Evolutionary conservation across 2,113 vertebrate species (phyloP).

Genomic region (Forbesichthys agassizii): DNA sequence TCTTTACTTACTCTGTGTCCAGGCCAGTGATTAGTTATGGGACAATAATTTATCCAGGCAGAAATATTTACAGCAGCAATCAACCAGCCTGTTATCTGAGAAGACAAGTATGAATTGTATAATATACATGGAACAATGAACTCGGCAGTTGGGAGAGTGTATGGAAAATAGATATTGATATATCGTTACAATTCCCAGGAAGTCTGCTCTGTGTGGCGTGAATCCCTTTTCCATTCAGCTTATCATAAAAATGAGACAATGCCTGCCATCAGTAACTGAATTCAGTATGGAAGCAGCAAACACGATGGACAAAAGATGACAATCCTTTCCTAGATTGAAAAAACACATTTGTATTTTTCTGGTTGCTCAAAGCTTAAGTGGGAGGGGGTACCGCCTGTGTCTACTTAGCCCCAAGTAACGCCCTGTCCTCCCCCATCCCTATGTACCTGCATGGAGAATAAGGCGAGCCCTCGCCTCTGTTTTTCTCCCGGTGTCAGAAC

Average conservation of each 20-base stretch:
- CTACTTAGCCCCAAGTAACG: conserved; percentile 50
- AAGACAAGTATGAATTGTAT: neutral
- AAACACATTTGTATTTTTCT: conserved; percentile 14
- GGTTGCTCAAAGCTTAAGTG: conserved; percentile 18
- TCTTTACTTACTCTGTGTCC: neutral
- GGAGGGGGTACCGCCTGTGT: conserved; percentile 18
- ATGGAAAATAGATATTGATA: neutral
- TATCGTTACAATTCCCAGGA: neutral
- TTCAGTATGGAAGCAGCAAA: neutral
- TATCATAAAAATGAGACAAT: neutral
- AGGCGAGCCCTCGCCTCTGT: conserved; percentile 87
- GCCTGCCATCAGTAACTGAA: neutral
- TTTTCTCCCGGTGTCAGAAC: conserved; percentile 88
- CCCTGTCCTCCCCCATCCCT: conserved; percentile 2
- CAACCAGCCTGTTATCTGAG: conserved; percentile 19
- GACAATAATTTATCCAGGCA: neutral
- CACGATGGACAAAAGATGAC: neutral
- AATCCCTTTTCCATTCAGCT: neutral
- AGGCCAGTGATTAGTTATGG: too few relatives aligned
- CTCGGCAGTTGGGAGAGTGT: neutral
- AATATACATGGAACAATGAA: neutral
- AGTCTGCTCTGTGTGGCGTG: neutral
- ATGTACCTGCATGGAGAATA: conserved; percentile 85
- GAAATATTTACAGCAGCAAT: neutral
- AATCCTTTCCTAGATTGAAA: conserved; percentile 21